Conservation (phyloP, 1,140 invertebrate species). For the Sesamia nonagrioides region DNA sequence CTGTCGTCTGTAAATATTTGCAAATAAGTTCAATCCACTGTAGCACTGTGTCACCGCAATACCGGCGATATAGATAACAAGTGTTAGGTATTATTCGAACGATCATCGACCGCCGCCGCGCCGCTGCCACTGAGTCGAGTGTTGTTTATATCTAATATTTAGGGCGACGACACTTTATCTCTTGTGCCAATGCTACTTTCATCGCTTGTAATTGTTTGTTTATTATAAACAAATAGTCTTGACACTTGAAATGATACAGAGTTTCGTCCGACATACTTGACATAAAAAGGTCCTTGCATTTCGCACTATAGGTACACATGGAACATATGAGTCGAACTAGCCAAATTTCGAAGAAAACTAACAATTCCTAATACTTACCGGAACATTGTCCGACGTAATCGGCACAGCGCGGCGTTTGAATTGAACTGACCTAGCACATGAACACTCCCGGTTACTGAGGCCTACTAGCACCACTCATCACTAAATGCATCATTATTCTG, state of each 20-base stretch:
- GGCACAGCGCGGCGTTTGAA: no score
- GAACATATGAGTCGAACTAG: no score
- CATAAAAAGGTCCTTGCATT: no score
- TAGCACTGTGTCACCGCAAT: background rate
- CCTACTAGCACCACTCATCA: no score
- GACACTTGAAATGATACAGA: background rate
- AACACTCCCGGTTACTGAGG: no score
- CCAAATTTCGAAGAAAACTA: no score
- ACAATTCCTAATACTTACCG: no score
- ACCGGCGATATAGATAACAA: background rate
- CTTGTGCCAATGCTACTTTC: constrained; percentile 4
- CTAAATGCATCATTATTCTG: no score
- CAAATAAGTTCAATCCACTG: constrained; percentile 19
- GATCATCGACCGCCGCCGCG: background rate
- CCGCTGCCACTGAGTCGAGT: background rate
- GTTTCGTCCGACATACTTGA: background rate
- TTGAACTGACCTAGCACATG: no score
- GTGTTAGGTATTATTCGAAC: background rate
- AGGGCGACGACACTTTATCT: constrained; percentile 62
- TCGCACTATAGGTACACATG: no score
- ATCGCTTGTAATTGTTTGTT: background rate
- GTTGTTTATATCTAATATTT: constrained; percentile 47
- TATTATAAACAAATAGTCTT: background rate
- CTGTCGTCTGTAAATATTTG: no score
- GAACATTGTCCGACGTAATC: no score